These are phyloP conservation scores for Apodemia hepburni DNA, from an alignment of 2,888 invertebrate genomes.

Conservation along the genomic window DNA sequence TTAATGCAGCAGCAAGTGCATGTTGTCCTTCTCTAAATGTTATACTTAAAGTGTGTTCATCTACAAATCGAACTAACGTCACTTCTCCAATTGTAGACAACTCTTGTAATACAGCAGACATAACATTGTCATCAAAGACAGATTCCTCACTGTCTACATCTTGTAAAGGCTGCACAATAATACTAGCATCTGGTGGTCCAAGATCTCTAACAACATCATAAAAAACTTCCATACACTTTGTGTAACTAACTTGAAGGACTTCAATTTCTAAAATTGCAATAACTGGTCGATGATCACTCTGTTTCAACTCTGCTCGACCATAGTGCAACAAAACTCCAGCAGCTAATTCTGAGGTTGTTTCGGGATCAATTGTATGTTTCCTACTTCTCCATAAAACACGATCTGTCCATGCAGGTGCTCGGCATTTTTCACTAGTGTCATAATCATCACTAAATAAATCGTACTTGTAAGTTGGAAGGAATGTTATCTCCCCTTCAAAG, in stretches of 20 bases:
- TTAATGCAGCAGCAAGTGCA: slow-evolving; percentile 87
- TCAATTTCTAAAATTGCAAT: slow-evolving; percentile 95
- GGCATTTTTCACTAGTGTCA: slow-evolving; percentile 98
- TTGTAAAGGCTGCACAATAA: slow-evolving; percentile 83
- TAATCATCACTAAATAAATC: slow-evolving; percentile 99
- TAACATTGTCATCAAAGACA: slow-evolving; percentile 89
- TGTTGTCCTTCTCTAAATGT: slow-evolving; percentile 95
- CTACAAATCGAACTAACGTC: slow-evolving; percentile 94
- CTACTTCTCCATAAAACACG: slow-evolving; percentile 95
- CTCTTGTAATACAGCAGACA: slow-evolving; percentile 89
- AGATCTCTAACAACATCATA: slow-evolving; percentile 91
- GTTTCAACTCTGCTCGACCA: slow-evolving; percentile 96
- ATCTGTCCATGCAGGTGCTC: slow-evolving; percentile 99
- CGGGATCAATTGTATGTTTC: slow-evolving; percentile 86
- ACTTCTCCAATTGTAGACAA: slow-evolving; percentile 93
- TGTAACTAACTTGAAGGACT: slow-evolving; percentile 88
- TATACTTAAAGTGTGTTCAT: slow-evolving; percentile 90
- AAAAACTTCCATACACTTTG: slow-evolving; percentile 89
- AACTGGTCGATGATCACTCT: slow-evolving; percentile 98
- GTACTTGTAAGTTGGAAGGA: slow-evolving; percentile 99
- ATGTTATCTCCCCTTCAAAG: slow-evolving; percentile 93
- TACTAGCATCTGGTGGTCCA: slow-evolving; percentile 97
- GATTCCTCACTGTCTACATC: slow-evolving; percentile 71
- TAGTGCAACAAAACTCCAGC: slow-evolving; percentile 92
- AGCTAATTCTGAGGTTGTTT: slow-evolving; percentile 83